Evolutionary conservation across 2,113 vertebrate genomes (phyloP).

Genomic region (Sus scrofa): DNA sequence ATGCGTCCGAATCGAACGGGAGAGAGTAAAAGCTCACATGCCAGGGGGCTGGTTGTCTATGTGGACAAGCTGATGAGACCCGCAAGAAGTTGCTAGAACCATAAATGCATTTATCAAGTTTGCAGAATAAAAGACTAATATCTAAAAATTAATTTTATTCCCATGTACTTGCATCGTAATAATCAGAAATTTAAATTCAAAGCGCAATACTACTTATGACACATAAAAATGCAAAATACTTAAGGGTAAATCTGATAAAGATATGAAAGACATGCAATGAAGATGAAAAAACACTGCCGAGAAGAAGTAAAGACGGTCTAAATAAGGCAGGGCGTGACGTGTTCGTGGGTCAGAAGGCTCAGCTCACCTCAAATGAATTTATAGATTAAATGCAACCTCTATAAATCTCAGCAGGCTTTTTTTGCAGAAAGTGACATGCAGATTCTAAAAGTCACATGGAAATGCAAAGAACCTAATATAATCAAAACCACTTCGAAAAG

Average conservation of each 20-base stretch:
- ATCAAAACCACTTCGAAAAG: not conserved
- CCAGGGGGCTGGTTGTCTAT: not conserved
- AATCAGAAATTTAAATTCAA: not conserved
- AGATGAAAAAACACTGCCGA: not conserved
- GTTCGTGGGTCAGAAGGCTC: not conserved
- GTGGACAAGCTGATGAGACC: not conserved
- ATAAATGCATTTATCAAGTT: not conserved
- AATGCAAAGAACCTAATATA: not conserved
- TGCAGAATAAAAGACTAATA: not conserved
- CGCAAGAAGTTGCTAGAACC: not conserved
- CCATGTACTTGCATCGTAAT: not conserved
- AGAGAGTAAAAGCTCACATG: not conserved
- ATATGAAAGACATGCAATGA: not conserved
- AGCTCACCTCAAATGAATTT: not conserved
- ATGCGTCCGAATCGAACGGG: fast-evolving
- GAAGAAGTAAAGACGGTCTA: not conserved
- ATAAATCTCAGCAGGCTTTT: not conserved
- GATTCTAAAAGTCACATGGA: too few relatives aligned
- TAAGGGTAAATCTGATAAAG: not conserved
- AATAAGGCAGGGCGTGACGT: not conserved
- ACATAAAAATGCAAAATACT: not conserved
- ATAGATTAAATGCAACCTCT: not conserved
- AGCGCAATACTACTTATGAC: not conserved
- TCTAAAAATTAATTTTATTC: not conserved
- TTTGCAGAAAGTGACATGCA: not conserved